Percentiles rank a stretch among this genome's conserved stretches.
These are phyloP conservation scores for Drosophila murphyi DNA, from an alignment of 1,140 invertebrate species.

Conservation along the genomic window DNA sequence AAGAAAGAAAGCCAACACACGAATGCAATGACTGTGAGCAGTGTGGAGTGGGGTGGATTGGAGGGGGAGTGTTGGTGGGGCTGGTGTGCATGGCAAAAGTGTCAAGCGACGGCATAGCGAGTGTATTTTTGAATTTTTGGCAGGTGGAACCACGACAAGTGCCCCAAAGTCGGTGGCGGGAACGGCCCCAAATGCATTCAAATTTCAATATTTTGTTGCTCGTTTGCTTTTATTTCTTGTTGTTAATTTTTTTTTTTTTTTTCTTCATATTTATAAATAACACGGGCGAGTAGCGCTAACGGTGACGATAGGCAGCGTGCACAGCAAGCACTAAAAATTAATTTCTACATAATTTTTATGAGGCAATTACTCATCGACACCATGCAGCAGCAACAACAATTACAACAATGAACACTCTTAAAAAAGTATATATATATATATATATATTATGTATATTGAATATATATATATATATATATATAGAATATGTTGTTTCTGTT, in stretches of 20 bases:
- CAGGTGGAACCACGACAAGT: slow-evolving; percentile 77
- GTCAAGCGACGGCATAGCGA: slow-evolving; percentile 57
- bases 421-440: too few relatives aligned
- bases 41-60: neutral
- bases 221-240: slow-evolving; percentile 38
- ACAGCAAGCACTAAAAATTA: slow-evolving; percentile 71
- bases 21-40: slow-evolving; percentile 13
- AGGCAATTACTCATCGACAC: slow-evolving; percentile 83
- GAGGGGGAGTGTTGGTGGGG: slow-evolving; percentile 19
- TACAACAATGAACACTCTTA: too few relatives aligned
- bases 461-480: too few relatives aligned
- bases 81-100: slow-evolving; percentile 55
- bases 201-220: slow-evolving; percentile 75
- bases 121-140: slow-evolving; percentile 71
- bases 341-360: slow-evolving; percentile 83
- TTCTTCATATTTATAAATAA: slow-evolving; percentile 53
- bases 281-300: slow-evolving; percentile 2
- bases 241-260: slow-evolving; percentile 30
- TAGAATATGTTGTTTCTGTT: too few relatives aligned
- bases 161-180: slow-evolving; percentile 34
- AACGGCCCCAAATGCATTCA: slow-evolving; percentile 61
- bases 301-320: slow-evolving; percentile 12
- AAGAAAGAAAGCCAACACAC: slow-evolving; percentile 30
- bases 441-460: too few relatives aligned
- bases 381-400: slow-evolving; percentile 4